phyloP scores from a whole-genome alignment of 2,888 invertebrate genomes.

The Drosophila macrospina region DNA sequence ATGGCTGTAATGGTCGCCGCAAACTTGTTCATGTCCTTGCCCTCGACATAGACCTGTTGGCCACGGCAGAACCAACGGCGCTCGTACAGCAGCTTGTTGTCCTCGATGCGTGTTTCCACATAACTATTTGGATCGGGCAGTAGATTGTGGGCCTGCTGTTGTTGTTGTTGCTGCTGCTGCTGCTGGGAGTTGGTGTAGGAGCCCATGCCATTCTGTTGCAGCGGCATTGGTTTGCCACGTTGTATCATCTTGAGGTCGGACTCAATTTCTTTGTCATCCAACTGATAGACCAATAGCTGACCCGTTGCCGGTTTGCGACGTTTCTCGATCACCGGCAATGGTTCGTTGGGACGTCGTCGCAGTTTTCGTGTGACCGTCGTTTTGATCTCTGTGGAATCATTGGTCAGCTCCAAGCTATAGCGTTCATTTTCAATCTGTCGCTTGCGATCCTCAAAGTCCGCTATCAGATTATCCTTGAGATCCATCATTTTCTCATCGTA shows the following conservation, averaged over 20 bases:
- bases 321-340: conserved; percentile 94
- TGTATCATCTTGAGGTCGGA: conserved; percentile 93
- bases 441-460: conserved; percentile 96
- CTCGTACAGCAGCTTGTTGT: conserved; percentile 97
- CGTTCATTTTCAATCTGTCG: conserved; percentile 95
- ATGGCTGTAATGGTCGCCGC: conserved; percentile 96
- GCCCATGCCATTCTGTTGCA: conserved; percentile 85
- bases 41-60: conserved; percentile 96
- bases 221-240: conserved; percentile 87
- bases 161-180: conserved; percentile 48
- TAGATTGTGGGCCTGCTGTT: conserved; percentile 47
- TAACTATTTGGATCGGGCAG: conserved; percentile 85
- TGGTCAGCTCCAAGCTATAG: conserved; percentile 94
- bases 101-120: conserved; percentile 95
- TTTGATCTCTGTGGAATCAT: conserved; percentile 95
- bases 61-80: conserved; percentile 98
- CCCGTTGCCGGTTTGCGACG: conserved; percentile 93
- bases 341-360: conserved; percentile 96
- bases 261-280: conserved; percentile 96
- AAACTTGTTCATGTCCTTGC: conserved; percentile 93
- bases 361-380: conserved; percentile 98
- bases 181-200: conserved; percentile 70
- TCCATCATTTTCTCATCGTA: conserved; percentile 97
- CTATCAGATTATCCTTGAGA: conserved; percentile 93
- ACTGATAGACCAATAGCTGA: conserved; percentile 93